Conservation (phyloP, 2,113 vertebrate species). For the Alces alces region DNA sequence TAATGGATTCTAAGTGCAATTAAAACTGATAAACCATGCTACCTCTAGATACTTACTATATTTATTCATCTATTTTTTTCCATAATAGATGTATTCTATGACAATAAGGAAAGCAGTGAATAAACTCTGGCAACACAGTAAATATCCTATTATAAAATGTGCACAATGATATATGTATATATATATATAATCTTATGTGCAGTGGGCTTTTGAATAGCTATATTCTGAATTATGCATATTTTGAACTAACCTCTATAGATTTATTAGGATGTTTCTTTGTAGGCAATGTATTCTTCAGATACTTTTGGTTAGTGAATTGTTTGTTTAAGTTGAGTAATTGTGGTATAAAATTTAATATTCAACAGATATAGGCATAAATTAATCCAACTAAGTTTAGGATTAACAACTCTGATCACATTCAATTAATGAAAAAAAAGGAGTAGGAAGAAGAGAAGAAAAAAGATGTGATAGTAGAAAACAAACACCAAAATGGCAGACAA, state of each 20-base stretch:
- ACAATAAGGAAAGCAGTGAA: not conserved
- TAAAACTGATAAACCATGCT: not conserved
- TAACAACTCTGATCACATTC: not conserved
- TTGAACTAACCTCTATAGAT: not conserved
- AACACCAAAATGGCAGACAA: not conserved
- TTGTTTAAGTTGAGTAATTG: not conserved
- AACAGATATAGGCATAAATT: not conserved
- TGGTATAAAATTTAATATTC: not conserved
- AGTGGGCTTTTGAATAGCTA: not conserved
- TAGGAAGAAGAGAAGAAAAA: not conserved
- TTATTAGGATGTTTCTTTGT: not conserved
- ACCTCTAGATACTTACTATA: not conserved
- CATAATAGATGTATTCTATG: not conserved
- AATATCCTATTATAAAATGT: not conserved
- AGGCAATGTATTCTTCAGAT: not conserved
- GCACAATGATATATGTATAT: not conserved
- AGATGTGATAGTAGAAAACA: not conserved
- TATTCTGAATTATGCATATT: not conserved
- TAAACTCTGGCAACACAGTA: not conserved
- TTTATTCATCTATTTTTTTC: not conserved
- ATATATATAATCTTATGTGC: not conserved
- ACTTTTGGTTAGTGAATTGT: not conserved
- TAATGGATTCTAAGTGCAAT: not conserved
- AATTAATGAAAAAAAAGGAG: not conserved
- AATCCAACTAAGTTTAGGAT: not conserved